A percentile compares a stretch with the other conserved stretches of the same genome.
phyloP scores from a whole-genome alignment of 2,888 invertebrate genomes.

The Aporophyla lueneburgensis region DNA sequence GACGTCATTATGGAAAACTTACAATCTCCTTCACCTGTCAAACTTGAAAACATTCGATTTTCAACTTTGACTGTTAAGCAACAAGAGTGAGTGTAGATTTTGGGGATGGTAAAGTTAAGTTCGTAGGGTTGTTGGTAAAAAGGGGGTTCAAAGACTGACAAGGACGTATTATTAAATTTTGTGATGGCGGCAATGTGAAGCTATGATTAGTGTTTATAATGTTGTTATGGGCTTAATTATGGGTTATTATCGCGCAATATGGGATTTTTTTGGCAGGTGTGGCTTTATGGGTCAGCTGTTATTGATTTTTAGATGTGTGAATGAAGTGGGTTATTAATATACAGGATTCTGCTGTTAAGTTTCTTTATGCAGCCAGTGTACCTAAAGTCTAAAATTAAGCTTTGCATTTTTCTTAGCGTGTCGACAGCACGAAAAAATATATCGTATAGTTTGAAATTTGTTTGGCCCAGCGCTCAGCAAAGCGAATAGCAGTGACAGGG shows the following conservation, averaged over 20 bases:
- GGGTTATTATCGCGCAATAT: constrained; percentile 60
- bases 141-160: constrained; percentile 82
- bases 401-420: not conserved
- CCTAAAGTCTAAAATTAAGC: too few relatives aligned
- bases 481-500: too few relatives aligned
- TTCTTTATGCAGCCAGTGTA: not conserved
- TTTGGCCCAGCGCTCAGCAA: too few relatives aligned
- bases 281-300: constrained; percentile 43
- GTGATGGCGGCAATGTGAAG: constrained; percentile 81
- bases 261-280: constrained; percentile 72
- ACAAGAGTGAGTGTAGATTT: constrained; percentile 48
- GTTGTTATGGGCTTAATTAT: constrained; percentile 69
- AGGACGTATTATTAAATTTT: constrained; percentile 87
- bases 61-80: constrained; percentile 11
- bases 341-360: not conserved
- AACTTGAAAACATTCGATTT: constrained; percentile 45
- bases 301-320: not conserved
- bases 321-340: not conserved
- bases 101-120: constrained; percentile 38
- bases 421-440: too few relatives aligned
- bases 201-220: constrained; percentile 85
- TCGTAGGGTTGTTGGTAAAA: constrained; percentile 71
- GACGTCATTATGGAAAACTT: constrained; percentile 82
- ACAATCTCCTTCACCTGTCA: not conserved
- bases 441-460: too few relatives aligned